Base-by-base conservation (phyloP, 2,113 vertebrate species). In the Camarhynchus parvulus region DNA sequence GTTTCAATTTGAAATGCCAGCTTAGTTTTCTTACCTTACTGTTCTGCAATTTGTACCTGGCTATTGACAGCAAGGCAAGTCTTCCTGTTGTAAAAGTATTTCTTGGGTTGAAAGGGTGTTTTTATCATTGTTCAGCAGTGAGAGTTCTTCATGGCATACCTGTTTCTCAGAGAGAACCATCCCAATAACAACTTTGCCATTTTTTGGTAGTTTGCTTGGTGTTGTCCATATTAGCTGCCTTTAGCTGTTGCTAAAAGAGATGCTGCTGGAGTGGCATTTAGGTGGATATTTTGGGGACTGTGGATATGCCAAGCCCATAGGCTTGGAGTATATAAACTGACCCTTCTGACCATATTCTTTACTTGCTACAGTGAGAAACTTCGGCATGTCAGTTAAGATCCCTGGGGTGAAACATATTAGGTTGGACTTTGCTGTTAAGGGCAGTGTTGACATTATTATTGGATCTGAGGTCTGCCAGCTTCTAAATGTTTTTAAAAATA, bases 401-500 rank as follows among this genome's bases (percentile, higher is more conserved):
- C 56, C 77, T 75, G 47, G 39, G 27, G 74, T 85, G 68, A 66
- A 66, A 35, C 20, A 1, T 63, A 49, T 63, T 81, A 42, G 55
- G 6, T 35, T 94, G 55, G 90, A 77, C 49, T 90, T 82, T 46
- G 77, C 68, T 87, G 81, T 94, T 90, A 80, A 73, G 76, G 92
- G 44, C 66, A 56, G 64, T 64, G 66, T 84, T 94, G 92, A 95
- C 87, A 67, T 83, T 94, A 52, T 90, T 91, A 96, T 55, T 92
- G 85, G 95, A 94, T 85, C 69, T 81, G 83, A 92, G 73, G 79
- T 88, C 92, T 96, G 92, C 76, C 72, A 96, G 61, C 44, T 86
- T 90, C 68, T 75, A 81, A 95, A 95, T 47, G 62, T 86, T 90
- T 89, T 95, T 83, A 63, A 90, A 95, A 95, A 88, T 86, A 86